phyloP scores from a whole-genome alignment of 2,797 vertebrate genomes.

The Myotis myotis region DNA sequence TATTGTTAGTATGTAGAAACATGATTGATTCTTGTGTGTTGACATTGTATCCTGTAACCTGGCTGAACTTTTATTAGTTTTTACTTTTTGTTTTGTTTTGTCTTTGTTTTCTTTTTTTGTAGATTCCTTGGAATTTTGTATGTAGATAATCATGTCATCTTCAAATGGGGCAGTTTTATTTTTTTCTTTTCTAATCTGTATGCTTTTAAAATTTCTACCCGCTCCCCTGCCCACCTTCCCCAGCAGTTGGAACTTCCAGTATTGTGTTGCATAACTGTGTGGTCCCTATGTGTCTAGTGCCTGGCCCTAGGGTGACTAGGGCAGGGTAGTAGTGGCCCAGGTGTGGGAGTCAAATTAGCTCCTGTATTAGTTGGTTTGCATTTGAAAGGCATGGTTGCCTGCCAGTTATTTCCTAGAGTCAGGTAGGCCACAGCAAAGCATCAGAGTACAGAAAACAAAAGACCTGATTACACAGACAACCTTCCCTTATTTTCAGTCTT shows the following conservation, averaged over 20 bases:
- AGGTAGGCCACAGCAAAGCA: not conserved
- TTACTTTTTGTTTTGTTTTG: not conserved
- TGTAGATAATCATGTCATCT: not conserved
- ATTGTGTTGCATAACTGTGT: not conserved
- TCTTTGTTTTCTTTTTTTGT: not conserved
- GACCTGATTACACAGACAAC: not conserved
- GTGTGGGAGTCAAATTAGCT: not conserved
- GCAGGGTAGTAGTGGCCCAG: not conserved
- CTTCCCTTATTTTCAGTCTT: not conserved
- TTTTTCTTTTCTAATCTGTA: not conserved
- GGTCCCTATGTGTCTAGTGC: too few species aligned
- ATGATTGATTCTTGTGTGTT: not conserved
- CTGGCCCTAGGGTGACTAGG: not conserved
- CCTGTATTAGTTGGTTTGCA: not conserved
- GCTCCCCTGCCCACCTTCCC: too few species aligned
- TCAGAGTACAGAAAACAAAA: not conserved
- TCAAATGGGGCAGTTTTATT: not conserved
- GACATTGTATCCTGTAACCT: not conserved
- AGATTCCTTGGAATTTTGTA: not conserved
- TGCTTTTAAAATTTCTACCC: not conserved
- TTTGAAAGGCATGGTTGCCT: not conserved
- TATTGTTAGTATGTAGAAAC: not conserved
- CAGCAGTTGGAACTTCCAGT: not conserved
- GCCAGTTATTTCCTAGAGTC: not conserved
- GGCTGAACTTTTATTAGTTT: not conserved